Base-by-base conservation (phyloP, 2,113 vertebrate genomes). In the Seriola aureovittata region DNA sequence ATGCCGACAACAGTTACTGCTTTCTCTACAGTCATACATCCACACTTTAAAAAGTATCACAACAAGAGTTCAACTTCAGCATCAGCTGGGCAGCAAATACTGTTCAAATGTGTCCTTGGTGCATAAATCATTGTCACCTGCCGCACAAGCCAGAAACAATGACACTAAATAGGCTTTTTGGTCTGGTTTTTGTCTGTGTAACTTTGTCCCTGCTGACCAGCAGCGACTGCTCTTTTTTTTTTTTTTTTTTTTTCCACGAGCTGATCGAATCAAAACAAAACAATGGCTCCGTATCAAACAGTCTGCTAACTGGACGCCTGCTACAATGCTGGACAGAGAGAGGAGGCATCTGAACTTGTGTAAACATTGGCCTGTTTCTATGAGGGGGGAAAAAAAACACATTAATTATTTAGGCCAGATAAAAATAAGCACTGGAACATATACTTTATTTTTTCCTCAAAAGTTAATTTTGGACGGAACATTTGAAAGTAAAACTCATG, bases 201-300 rank as follows among this genome's bases (percentile, higher is more conserved):
- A 62, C 80, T 65, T 73, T 69, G 46, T 58, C 52, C 63, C 58
- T 67, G 75, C 79, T 85, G 78, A 88, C 59, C 36, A 60, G n/a
- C 4, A 60, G n/a, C 4, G 5, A 44, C 44, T 38, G 68, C 73
- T 52, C 50, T n/a, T n/a, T n/a, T 50, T 50, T 50, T 19, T 50
- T 50, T 50, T 69, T 52, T 69, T 58, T 55, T 71, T 64, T 25
- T 17, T 48, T 48, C 58, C 59, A 52, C 11, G 40, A 73, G 73
- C 64, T 32, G 32, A 83, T 71, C 64, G 44, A 78, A 88, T 71
- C 72, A 78, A 71, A 74, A 83, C 68, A 36, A 81, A 83, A 78
- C 77, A 82, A 59, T 46, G 68, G 58, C 78, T 65, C 25, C 0
- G 9, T 54, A 69, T 78, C 84, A 78, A 74, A 77, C 42, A 1